Base-by-base conservation (phyloP, 2,113 vertebrate genomes). In the Ctenomys sociabilis region DNA sequence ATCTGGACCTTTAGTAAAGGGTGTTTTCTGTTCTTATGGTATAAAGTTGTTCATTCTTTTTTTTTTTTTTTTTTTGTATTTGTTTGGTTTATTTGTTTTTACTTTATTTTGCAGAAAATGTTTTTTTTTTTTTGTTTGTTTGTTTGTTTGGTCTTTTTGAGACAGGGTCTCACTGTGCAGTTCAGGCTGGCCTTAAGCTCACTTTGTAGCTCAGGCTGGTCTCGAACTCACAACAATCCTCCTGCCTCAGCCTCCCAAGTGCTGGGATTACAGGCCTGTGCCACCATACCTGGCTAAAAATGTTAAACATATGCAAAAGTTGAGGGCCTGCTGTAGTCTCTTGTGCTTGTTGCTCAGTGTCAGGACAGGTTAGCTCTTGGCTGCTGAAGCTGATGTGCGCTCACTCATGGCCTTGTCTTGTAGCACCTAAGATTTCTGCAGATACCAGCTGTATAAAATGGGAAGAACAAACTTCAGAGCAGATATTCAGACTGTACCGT, bases 391-490 rank as follows among this genome's bases (percentile, higher is more conserved):
- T 94, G 86, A 80, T 57, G 14, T 21, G 92, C 40, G 49, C 82
- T 90, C 85, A 16, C 13, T 72, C 16, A 83, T 97, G 93, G 54
- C 57, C 96, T 96, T 49, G 13, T 49, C 85, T 94, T 40, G 9
- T 75, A 99, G 99, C 99, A 78, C 99, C 99, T 13, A 99, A 99
- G 98, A 98, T 99, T 91, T 98, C 91, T n/a, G 0, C 90, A 17
- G 96, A 95, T 0, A 98, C 98, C 98, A 99, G 99, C 86, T 99
- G 99, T 98, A n/a, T 99, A 86, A 98, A 98, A 13, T 99, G 99
- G 99, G 99, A 99, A 94, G 99, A 99, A 35, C 99, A 99, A 91
- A 99, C 99, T 0, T 98, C 99, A 96, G 98, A 99, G 9, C 98
- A 99, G 28, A 98, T 99, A 45, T 88, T 98, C 70, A 98, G 98